phyloP scores from a whole-genome alignment of 2,113 vertebrate genomes.

The Lamprotornis superbus region DNA sequence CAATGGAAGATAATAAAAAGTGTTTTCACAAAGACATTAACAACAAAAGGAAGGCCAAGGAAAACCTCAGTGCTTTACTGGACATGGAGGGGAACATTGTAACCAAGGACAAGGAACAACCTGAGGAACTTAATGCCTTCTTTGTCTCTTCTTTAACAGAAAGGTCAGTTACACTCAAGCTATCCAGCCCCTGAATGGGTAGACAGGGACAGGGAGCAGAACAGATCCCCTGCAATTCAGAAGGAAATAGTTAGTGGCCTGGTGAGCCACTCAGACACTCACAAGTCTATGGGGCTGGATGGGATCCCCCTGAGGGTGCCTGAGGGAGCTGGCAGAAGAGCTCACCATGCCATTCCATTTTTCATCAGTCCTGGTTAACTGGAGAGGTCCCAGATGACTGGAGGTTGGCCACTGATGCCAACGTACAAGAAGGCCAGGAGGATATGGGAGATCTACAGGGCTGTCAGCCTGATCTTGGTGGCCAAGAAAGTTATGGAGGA shows the following conservation, averaged over 20 bases:
- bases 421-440: neutral
- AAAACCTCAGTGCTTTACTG: neutral
- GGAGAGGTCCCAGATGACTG: neutral
- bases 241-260: neutral
- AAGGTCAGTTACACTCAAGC: neutral
- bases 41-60: neutral
- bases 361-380: neutral
- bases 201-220: neutral
- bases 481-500: neutral
- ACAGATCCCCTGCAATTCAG: neutral
- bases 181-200: neutral
- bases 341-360: neutral
- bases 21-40: neutral
- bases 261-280: neutral
- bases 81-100: neutral
- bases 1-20: neutral
- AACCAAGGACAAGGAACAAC: neutral
- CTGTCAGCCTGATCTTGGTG: neutral
- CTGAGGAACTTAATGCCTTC: neutral
- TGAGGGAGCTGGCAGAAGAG: neutral
- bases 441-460: neutral
- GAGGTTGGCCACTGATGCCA: neutral
- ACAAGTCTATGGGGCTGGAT: neutral
- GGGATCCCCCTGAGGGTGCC: neutral
- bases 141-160: neutral